Evolutionary conservation across 2,888 invertebrate genomes (phyloP).

Genomic region (Hyles lineata): DNA sequence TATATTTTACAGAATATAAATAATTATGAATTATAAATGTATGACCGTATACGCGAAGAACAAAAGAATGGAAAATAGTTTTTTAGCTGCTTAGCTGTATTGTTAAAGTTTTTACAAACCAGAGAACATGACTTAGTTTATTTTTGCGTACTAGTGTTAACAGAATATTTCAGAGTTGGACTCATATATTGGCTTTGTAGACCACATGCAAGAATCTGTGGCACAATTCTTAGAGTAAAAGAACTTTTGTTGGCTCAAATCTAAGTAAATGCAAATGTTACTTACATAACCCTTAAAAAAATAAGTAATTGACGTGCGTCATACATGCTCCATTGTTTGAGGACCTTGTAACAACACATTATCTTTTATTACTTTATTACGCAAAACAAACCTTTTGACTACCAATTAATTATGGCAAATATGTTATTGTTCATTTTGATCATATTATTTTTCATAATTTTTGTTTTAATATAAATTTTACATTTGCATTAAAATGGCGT

Average conservation of each 20-base stretch:
- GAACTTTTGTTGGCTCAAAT: neutral
- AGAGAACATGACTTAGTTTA: neutral
- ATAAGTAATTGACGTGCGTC: neutral
- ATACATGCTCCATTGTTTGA: neutral
- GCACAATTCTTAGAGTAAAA: neutral
- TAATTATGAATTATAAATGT: neutral
- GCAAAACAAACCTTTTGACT: neutral
- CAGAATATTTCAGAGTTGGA: neutral
- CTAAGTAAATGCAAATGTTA: conserved; percentile 5
- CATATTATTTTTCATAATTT: neutral
- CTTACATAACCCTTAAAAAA: neutral
- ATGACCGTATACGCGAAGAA: neutral
- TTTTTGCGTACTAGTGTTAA: neutral
- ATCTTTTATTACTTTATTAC: neutral
- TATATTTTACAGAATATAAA: conserved; percentile 23
- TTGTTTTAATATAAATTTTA: neutral
- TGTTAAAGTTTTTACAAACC: neutral
- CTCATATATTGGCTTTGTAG: neutral
- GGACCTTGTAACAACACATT: neutral
- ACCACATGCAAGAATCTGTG: neutral
- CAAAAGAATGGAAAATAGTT: neutral
- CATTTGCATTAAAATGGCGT: no score
- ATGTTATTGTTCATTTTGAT: no score
- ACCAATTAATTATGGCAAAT: no score
- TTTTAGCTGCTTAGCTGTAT: neutral